Conservation (phyloP, 2,113 vertebrate species). For the Equus quagga region DNA sequence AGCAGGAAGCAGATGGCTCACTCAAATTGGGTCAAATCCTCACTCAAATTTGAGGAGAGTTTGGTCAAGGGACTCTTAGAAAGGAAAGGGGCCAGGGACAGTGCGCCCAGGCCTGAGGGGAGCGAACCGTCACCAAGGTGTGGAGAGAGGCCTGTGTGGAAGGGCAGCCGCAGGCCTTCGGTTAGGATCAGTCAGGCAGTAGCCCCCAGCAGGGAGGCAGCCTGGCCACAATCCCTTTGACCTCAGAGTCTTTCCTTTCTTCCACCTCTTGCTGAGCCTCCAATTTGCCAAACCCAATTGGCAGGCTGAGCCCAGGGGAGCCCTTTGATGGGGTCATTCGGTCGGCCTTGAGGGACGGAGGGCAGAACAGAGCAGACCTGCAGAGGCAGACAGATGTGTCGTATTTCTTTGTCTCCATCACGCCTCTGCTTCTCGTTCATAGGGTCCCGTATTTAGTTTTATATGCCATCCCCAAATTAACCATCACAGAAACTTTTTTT, state of each 20-base stretch:
- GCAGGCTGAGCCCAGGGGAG: accelerated
- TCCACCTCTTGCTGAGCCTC: not conserved
- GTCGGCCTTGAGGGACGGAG: not conserved
- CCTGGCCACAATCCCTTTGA: not conserved
- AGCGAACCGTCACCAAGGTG: accelerated
- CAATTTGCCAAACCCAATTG: not conserved
- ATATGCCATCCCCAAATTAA: not conserved
- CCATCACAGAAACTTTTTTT: not conserved
- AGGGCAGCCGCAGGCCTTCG: not conserved
- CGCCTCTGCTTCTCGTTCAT: not conserved
- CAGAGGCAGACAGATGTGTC: not conserved
- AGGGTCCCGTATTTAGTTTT: not conserved
- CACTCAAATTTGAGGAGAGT: not conserved
- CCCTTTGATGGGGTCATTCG: not conserved
- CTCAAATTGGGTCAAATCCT: not conserved
- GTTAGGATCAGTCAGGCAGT: not conserved
- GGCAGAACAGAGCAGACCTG: not conserved
- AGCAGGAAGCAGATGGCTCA: not conserved
- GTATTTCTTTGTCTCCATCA: not conserved
- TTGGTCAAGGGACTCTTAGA: not conserved
- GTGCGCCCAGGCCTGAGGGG: not conserved
- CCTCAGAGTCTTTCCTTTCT: not conserved
- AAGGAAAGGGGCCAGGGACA: too few species aligned
- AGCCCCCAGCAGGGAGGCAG: not conserved
- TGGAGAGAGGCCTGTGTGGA: not conserved